Conservation (phyloP, 2,113 vertebrate genomes). For the Bubalus kerabau region DNA sequence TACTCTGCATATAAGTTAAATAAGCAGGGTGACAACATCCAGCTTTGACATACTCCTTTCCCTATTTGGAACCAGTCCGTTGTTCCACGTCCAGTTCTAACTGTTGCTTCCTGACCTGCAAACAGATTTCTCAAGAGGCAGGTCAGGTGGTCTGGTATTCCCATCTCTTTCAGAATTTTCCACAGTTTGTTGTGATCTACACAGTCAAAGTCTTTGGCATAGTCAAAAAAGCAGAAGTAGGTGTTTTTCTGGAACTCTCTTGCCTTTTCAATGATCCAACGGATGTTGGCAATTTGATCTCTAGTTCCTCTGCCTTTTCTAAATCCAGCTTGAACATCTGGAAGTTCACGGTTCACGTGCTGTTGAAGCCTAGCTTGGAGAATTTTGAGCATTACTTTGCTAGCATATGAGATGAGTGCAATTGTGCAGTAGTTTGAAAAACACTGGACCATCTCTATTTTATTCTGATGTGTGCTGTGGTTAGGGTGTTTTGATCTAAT, state of each 20-base stretch:
- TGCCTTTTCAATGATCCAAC: accelerated
- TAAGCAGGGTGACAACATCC: background rate
- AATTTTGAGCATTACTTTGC: background rate
- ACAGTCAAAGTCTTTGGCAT: background rate
- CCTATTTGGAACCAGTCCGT: background rate
- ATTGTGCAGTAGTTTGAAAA: background rate
- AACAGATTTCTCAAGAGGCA: background rate
- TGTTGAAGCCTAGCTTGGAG: background rate
- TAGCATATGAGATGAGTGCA: background rate
- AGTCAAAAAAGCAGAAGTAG: background rate
- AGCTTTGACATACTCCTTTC: background rate
- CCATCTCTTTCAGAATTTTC: background rate
- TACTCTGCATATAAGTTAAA: background rate
- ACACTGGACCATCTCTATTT: background rate
- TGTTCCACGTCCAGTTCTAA: background rate
- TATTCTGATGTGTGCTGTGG: background rate
- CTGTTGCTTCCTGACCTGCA: background rate
- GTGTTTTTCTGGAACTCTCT: background rate
- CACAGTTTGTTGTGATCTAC: background rate
- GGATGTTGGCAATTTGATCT: background rate
- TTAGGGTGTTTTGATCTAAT: background rate
- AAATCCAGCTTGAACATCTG: background rate
- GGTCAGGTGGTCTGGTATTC: background rate
- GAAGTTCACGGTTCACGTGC: background rate
- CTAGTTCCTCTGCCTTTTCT: background rate